Evolutionary conservation across 2,113 vertebrate species (phyloP).

Genomic region (Rhadina sibilatrix): DNA sequence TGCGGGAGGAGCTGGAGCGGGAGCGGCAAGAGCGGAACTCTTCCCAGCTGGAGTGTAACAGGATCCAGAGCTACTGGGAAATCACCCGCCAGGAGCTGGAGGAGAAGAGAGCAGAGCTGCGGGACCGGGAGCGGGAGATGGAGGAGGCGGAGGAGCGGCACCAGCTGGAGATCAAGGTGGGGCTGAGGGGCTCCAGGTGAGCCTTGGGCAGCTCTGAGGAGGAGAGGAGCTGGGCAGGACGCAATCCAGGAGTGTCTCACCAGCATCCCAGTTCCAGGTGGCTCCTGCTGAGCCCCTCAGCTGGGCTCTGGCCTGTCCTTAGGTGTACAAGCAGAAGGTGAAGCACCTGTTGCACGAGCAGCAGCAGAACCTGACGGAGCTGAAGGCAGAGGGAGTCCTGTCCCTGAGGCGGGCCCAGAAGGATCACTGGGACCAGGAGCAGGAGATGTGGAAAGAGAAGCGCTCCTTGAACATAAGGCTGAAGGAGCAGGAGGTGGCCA

Average conservation of each 20-base stretch:
- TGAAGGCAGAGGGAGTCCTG: slow-evolving; percentile 73
- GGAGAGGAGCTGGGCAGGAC: not conserved
- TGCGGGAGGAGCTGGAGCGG: slow-evolving; percentile 87
- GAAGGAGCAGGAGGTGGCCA: slow-evolving; percentile 82
- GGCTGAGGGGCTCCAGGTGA: not conserved
- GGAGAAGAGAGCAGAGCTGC: slow-evolving; percentile 80
- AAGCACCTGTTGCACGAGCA: slow-evolving; percentile 93
- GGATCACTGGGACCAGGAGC: slow-evolving; percentile 79
- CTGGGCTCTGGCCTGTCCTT: not conserved
- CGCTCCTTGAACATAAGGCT: slow-evolving; percentile 68
- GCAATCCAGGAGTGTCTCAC: not conserved
- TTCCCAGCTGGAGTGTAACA: slow-evolving; percentile 90
- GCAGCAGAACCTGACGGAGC: slow-evolving; percentile 84
- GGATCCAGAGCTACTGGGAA: slow-evolving; percentile 87
- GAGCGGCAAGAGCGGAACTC: slow-evolving; percentile 91
- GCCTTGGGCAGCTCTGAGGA: not conserved
- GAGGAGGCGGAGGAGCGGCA: slow-evolving; percentile 87
- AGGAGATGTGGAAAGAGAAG: slow-evolving; percentile 68
- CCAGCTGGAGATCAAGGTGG: slow-evolving; percentile 90
- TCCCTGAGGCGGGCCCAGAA: slow-evolving; percentile 75
- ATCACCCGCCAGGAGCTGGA: slow-evolving; percentile 83
- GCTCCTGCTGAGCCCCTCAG: not conserved
- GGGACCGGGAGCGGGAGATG: slow-evolving; percentile 82
- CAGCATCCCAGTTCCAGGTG: accelerated
- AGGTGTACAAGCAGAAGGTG: slow-evolving; percentile 94